A percentile compares a stretch with the other conserved stretches of the same genome.
phyloP scores from a whole-genome alignment of 1,140 invertebrate species.

The Diuraphis noxia region DNA sequence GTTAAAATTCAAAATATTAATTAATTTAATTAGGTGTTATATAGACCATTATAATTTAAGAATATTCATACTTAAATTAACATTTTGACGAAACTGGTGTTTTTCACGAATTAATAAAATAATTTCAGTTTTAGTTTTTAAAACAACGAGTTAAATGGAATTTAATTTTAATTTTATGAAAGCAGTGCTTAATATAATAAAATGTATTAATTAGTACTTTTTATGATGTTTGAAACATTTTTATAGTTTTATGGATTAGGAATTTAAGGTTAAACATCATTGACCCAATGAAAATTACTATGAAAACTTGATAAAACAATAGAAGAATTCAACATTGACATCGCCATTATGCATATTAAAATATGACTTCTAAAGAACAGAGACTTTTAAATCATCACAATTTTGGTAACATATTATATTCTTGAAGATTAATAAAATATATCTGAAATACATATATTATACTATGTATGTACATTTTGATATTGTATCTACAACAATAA shows the following conservation, averaged over 20 bases:
- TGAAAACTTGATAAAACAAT: not conserved
- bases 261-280: not conserved
- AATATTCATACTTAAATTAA: not conserved
- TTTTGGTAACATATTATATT: not conserved
- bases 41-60: not conserved
- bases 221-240: not conserved
- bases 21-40: not conserved
- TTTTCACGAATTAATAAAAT: not conserved
- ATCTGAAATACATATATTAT: too few relatives aligned
- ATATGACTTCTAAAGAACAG: not conserved
- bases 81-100: not conserved
- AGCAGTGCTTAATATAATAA: not conserved
- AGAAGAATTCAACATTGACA: not conserved
- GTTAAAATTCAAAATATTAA: not conserved
- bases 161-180: not conserved
- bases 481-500: not conserved
- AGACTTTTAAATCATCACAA: not conserved
- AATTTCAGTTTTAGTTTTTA: not conserved
- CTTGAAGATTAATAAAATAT: not conserved
- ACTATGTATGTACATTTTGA: not conserved
- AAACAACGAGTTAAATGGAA: not conserved
- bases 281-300: too few relatives aligned
- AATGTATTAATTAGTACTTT: not conserved
- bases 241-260: not conserved
- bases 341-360: not conserved